Conservation (phyloP, 2,797 vertebrate genomes). For the Rhinatrema bivittatum region DNA sequence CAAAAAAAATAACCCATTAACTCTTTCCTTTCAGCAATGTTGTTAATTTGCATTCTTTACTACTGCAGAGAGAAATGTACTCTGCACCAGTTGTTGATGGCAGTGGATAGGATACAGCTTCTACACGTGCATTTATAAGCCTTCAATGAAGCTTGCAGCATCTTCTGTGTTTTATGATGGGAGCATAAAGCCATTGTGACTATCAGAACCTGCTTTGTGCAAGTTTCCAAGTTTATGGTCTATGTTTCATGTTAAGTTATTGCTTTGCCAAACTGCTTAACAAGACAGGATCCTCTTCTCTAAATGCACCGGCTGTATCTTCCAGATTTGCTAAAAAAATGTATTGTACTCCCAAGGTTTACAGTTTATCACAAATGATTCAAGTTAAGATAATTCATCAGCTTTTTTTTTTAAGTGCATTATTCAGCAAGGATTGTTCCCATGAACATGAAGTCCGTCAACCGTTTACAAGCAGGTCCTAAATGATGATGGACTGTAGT, state of each 20-base stretch:
- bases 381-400: too few species aligned
- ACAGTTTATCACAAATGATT: too few species aligned
- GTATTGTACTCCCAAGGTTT: too few species aligned
- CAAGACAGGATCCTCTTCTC: conserved; percentile 17
- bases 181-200: conserved; percentile 8
- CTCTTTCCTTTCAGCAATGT: conserved; percentile 13
- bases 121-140: conserved; percentile 5
- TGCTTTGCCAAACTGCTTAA: conserved; percentile 15
- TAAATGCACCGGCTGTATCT: conserved; percentile 22
- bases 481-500: neutral
- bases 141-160: conserved; percentile 12
- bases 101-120: too few species aligned
- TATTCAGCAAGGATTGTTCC: too few species aligned
- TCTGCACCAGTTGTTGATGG: too few species aligned
- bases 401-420: too few species aligned
- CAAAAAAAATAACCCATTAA: conserved; percentile 41
- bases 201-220: conserved; percentile 6
- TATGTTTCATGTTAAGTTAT: conserved; percentile 13
- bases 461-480: too few species aligned
- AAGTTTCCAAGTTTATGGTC: conserved; percentile 16
- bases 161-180: conserved; percentile 13
- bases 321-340: conserved; percentile 28
- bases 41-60: conserved; percentile 23
- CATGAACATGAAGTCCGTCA: too few species aligned
- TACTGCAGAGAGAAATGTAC: too few species aligned